Evolutionary conservation across 2,888 invertebrate species (phyloP), one percentile per base, ranked within the genome.

Genomic region (Nephrocerus scutellatus): DNA sequence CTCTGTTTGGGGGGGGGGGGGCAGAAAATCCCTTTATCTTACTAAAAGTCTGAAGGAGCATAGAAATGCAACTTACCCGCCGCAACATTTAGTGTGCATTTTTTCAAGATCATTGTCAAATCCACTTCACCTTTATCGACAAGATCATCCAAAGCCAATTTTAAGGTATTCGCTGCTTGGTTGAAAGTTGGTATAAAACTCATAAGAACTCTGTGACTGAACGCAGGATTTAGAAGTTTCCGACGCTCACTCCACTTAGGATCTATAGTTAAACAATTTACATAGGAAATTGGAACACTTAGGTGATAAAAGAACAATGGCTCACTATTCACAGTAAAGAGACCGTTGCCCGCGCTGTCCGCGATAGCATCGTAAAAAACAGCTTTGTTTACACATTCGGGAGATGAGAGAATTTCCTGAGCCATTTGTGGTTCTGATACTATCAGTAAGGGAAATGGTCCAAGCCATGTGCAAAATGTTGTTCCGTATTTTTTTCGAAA

Each of bases 101-200:
- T 49, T 37, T 63, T 64, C 5, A 64, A 36, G 6, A 57, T 26
- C 0, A 48, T 49, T 13, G 52, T 53, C 7, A 65, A 34, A 36
- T 66, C 52, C 6, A 50, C 41, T 42, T 57, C 57, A 2, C 52
- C 56, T 5, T 38, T 30, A 2, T 36, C 44, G 8, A 50, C 39
- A 22, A 57, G 12, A 3, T 32, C n/a, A 1, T 55, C 48, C 2
- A 64, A 23, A 0, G 43, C 34, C 24, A 48, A 43, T 2, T 60
- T 14, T 0, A 64, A 39, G 6, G 29, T 43, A 30, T 50, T 43
- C 0, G 57, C 53, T 34, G 59, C 62, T 4, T 44, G 32, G 38
- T 66, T 64, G 15, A 64, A 66, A 25, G 53, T 53, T 8, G 66
- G 60, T 10, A 65, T 29, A 44, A 60, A 66, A 34, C 56, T 62